Percentiles rank a stretch among this genome's conserved stretches.
Evolutionary conservation across 1,140 invertebrate genomes (phyloP).

Genomic region (Nilaparvata lugens): DNA sequence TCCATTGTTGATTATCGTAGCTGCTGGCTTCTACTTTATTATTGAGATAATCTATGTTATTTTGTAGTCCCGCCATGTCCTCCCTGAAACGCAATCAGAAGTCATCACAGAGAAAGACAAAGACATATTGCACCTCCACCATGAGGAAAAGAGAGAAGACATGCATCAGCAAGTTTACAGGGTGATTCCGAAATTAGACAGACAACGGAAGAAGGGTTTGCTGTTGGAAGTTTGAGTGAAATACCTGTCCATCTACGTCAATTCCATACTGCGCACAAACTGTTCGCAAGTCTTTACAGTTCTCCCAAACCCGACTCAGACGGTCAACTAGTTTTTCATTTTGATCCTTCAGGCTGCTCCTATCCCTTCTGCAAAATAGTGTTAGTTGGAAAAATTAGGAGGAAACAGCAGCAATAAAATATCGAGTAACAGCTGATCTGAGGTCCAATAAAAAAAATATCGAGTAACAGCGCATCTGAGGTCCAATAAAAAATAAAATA

Average conservation of each 20-base stretch:
- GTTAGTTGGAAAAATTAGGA: no score
- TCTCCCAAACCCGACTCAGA: slow-evolving; percentile 24
- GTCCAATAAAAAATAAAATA: no score
- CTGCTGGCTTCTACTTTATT: slow-evolving; percentile 38
- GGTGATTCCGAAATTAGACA: neutral
- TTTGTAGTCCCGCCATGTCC: slow-evolving; percentile 43
- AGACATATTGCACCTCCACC: neutral
- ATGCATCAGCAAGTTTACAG: neutral
- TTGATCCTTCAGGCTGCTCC: slow-evolving; percentile 24
- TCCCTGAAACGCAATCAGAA: slow-evolving; percentile 33
- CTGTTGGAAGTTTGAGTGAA: neutral
- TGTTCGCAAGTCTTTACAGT: slow-evolving; percentile 25
- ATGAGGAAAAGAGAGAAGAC: neutral
- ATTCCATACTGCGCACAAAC: slow-evolving; percentile 19
- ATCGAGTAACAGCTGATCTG: no score
- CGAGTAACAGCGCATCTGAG: no score
- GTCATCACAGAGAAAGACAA: slow-evolving; percentile 19
- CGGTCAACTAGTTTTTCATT: slow-evolving; percentile 24
- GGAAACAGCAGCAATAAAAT: no score
- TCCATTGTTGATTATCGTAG: slow-evolving; percentile 31
- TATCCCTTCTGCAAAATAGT: slow-evolving; percentile 27
- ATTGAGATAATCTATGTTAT: slow-evolving; percentile 40
- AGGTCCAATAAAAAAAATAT: no score
- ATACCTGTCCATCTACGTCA: slow-evolving; percentile 13
- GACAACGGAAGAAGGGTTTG: neutral